Conservation (phyloP, 2,113 vertebrate species). For the Ciconia stormi region DNA sequence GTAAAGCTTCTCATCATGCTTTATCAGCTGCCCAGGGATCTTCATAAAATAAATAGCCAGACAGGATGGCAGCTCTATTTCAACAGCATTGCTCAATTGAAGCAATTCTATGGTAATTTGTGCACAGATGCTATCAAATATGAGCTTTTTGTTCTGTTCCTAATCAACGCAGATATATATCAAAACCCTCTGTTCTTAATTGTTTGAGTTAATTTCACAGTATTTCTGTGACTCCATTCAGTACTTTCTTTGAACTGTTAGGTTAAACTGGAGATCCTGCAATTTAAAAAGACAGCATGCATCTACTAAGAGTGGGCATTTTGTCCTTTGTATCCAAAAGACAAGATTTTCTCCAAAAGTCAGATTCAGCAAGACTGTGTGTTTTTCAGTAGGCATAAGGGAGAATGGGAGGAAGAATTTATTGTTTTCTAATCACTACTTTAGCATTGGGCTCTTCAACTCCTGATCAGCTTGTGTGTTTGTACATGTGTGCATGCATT, state of each 20-base stretch:
- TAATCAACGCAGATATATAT: not conserved
- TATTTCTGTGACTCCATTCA: not conserved
- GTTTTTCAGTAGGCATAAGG: not conserved
- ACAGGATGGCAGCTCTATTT: not conserved
- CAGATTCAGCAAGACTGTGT: not conserved
- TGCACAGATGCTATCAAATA: not conserved
- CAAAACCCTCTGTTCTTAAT: not conserved
- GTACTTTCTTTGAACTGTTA: not conserved
- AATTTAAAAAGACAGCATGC: not conserved
- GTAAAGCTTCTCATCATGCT: not conserved
- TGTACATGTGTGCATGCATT: not conserved
- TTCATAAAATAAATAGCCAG: not conserved
- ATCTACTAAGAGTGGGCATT: not conserved
- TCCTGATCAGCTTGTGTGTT: not conserved
- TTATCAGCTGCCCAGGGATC: not conserved
- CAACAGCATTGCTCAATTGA: not conserved
- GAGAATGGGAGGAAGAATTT: not conserved
- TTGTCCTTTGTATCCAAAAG: not conserved
- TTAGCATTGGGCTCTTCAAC: not conserved
- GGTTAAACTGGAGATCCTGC: not conserved
- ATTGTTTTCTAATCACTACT: not conserved
- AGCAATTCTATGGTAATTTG: not conserved
- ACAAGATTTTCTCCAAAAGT: not conserved
- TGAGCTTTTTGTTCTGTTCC: not conserved
- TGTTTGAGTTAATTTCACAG: not conserved